These are phyloP conservation scores for Myotis pilosus DNA, from an alignment of 2,797 vertebrate genomes.

Conservation along the genomic window DNA sequence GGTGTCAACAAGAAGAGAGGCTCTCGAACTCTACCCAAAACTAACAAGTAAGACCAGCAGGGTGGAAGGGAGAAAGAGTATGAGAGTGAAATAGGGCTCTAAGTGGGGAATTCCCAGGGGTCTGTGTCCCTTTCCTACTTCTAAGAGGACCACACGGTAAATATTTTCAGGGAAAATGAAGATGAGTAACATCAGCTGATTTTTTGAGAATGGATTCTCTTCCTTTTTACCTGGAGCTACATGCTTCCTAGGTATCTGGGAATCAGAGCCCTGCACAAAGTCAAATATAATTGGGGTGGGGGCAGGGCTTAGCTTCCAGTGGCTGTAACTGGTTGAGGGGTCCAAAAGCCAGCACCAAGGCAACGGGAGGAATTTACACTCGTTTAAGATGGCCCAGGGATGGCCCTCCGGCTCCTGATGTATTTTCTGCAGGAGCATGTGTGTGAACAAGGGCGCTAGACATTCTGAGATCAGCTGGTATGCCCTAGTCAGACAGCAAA, in stretches of 20 bases:
- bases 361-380: not conserved
- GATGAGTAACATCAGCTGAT: not conserved
- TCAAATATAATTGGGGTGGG: not conserved
- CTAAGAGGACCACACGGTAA: not conserved
- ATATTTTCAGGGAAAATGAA: not conserved
- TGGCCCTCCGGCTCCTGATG: not conserved
- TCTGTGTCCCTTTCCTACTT: not conserved
- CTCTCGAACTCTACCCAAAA: slow-evolving; percentile 86
- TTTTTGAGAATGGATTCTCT: slow-evolving; percentile 7
- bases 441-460: not conserved
- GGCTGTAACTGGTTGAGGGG: not conserved
- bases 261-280: not conserved
- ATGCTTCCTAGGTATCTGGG: not conserved
- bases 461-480: not conserved
- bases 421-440: not conserved
- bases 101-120: not conserved
- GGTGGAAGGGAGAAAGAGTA: not conserved
- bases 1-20: slow-evolving; percentile 81
- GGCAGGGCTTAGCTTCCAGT: not conserved
- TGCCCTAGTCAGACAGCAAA: not conserved
- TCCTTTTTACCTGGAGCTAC: not conserved
- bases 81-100: not conserved
- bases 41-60: slow-evolving; percentile 86
- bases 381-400: not conserved
- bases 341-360: not conserved